phyloP scores from a whole-genome alignment of 2,797 vertebrate species.

The Ammospiza maritima region DNA sequence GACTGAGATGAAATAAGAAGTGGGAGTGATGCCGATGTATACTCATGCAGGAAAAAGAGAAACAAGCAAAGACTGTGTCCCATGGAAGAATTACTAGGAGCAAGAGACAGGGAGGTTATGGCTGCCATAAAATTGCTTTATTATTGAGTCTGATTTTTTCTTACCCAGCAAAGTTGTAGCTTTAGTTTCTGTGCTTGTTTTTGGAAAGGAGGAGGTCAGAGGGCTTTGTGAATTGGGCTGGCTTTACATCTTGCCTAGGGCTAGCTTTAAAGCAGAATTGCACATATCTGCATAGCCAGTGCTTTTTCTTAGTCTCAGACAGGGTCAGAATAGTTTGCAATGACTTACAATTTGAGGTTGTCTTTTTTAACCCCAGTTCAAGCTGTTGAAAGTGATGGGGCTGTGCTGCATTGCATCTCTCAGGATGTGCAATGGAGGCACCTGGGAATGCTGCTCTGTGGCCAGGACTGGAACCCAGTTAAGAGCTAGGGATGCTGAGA shows the following conservation, averaged over 20 bases:
- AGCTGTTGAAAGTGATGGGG: accelerated
- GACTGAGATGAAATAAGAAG: background rate
- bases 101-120: background rate
- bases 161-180: background rate
- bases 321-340: background rate
- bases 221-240: background rate
- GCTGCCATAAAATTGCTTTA: background rate
- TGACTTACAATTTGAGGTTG: accelerated
- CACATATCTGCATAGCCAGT: background rate
- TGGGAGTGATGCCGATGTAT: background rate
- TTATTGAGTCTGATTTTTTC: background rate
- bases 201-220: background rate
- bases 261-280: background rate
- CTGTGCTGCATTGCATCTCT: background rate
- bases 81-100: background rate
- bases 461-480: background rate
- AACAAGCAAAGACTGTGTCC: background rate
- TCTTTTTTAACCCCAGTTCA: background rate
- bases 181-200: background rate
- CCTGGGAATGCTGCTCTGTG: background rate
- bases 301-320: background rate
- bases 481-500: background rate
- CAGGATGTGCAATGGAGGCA: background rate
- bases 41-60: background rate
- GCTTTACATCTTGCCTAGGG: background rate